Evolutionary conservation across 2,797 vertebrate genomes (phyloP).

Genomic region (Discoglossus pictus): DNA sequence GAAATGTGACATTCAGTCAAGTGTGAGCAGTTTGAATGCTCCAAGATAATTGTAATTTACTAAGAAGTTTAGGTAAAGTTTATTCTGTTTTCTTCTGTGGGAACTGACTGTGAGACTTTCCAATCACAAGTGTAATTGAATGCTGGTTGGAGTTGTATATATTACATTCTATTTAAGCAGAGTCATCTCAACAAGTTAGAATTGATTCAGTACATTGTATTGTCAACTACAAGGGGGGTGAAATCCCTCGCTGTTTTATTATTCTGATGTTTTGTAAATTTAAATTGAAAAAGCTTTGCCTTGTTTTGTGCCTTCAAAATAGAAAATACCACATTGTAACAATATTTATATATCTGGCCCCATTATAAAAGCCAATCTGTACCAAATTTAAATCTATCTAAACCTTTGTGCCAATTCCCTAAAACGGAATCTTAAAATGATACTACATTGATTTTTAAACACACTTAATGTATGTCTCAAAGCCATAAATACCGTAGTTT

Average conservation of each 20-base stretch:
- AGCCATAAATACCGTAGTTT: too few species aligned
- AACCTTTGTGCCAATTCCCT: constrained; percentile 14
- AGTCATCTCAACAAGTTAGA: constrained; percentile 1
- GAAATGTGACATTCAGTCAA: constrained; percentile 8
- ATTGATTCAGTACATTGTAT: constrained; percentile 9
- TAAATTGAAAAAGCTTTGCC: constrained; percentile 13
- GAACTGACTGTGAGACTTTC: constrained; percentile 9
- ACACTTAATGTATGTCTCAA: too few species aligned
- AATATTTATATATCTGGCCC: constrained; percentile 11
- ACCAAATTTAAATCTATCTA: background rate
- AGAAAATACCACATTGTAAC: constrained; percentile 20
- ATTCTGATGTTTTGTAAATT: constrained; percentile 44
- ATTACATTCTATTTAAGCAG: constrained; percentile 22
- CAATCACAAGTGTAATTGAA: constrained; percentile 15
- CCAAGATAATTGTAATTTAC: background rate
- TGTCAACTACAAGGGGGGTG: constrained; percentile 9
- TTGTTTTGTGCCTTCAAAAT: constrained; percentile 36
- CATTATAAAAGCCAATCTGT: constrained; percentile 25
- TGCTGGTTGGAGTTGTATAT: constrained; percentile 29
- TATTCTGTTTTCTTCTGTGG: constrained; percentile 15
- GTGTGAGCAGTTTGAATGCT: constrained; percentile 7
- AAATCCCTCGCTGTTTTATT: constrained; percentile 35
- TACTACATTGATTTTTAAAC: too few species aligned
- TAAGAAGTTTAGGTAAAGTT: background rate
- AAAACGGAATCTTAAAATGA: too few species aligned